Evolutionary conservation across 2,113 vertebrate species (phyloP).

Genomic region (Pholis gunnellus): DNA sequence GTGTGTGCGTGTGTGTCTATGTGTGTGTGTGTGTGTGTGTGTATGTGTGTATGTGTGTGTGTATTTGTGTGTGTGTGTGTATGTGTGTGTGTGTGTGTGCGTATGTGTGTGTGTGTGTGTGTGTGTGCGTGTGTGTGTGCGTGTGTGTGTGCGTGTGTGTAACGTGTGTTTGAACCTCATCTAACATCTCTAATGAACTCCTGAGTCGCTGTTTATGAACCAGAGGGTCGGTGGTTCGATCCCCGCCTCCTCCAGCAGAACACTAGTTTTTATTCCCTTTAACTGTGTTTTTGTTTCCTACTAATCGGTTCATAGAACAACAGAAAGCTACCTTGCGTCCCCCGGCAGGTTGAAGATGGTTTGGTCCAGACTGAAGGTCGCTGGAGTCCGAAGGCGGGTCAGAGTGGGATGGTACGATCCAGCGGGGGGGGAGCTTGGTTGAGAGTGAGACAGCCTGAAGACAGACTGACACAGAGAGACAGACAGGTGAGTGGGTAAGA

Average conservation of each 20-base stretch:
- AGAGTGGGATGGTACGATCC: conserved; percentile 32
- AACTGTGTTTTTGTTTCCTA: too few species aligned
- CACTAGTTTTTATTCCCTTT: too few species aligned
- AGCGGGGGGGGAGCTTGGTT: conserved; percentile 80
- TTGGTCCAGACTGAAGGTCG: conserved; percentile 82
- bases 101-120: neutral
- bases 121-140: neutral
- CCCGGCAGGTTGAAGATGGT: conserved; percentile 85
- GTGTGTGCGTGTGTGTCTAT: too few species aligned
- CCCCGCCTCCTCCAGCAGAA: too few species aligned
- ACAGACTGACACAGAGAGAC: conserved; percentile 52
- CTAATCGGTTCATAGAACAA: neutral
- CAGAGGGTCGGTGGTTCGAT: too few species aligned
- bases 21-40: neutral
- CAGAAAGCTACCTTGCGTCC: conserved; percentile 72
- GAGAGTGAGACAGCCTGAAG: conserved; percentile 78
- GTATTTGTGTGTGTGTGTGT: neutral
- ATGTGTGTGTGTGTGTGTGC: neutral
- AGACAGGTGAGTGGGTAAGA: neutral
- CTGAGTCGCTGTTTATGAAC: too few species aligned
- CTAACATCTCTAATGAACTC: too few species aligned
- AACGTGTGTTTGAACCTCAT: too few species aligned
- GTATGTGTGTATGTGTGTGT: neutral
- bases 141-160: too few species aligned
- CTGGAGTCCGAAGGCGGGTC: conserved; percentile 64